These are phyloP conservation scores for Cherax quadricarinatus DNA, from an alignment of 1,140 invertebrate species.

Conservation along the genomic window DNA sequence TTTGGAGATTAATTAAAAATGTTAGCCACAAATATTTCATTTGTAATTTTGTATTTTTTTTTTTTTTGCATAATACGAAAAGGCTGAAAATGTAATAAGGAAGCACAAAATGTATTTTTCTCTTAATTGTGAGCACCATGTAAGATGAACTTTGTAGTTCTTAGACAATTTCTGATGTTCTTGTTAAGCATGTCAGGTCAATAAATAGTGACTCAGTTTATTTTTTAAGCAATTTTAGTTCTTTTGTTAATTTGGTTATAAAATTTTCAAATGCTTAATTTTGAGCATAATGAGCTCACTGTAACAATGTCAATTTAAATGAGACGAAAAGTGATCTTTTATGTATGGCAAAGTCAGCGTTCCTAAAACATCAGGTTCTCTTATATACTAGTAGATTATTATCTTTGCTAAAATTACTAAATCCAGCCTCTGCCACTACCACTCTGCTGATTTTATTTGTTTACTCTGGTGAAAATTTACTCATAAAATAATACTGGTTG, in stretches of 20 bases:
- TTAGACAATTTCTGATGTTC: too few relatives aligned
- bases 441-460: too few relatives aligned
- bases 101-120: too few relatives aligned
- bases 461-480: not conserved
- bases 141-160: too few relatives aligned
- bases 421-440: not conserved
- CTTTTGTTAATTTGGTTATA: not conserved
- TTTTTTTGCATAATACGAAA: too few relatives aligned
- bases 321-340: not conserved
- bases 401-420: not conserved
- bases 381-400: not conserved
- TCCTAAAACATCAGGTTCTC: not conserved
- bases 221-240: not conserved
- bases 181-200: too few relatives aligned
- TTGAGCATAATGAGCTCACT: not conserved
- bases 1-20: too few relatives aligned
- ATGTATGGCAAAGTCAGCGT: not conserved
- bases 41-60: too few relatives aligned
- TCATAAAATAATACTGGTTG: not conserved
- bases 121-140: too few relatives aligned
- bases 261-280: not conserved
- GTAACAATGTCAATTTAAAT: not conserved
- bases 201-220: not conserved
- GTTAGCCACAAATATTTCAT: too few relatives aligned
- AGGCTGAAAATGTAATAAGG: too few relatives aligned